Conservation (phyloP, 2,888 invertebrate genomes). For the Colletes collaris region DNA sequence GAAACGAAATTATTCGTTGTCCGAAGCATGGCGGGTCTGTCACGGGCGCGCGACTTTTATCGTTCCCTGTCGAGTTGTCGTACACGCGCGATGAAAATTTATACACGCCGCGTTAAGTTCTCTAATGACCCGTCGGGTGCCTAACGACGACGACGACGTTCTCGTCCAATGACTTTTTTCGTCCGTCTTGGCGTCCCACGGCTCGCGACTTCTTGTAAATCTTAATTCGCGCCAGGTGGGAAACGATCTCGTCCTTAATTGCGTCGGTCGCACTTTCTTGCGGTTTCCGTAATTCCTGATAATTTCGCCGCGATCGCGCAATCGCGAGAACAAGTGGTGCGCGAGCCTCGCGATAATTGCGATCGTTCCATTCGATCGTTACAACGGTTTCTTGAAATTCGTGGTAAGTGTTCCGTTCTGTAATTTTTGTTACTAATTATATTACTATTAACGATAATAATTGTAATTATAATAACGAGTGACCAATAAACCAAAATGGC, state of each 20-base stretch:
- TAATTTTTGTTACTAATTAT: no score
- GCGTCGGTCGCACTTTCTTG: conserved; percentile 24
- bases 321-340: not conserved
- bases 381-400: no score
- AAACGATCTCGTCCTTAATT: conserved; percentile 28
- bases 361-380: not conserved
- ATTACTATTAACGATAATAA: no score
- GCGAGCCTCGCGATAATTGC: not conserved
- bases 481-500: no score
- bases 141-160: conserved; percentile 46
- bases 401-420: no score
- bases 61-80: conserved; percentile 13
- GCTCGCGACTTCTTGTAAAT: conserved; percentile 25
- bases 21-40: conserved; percentile 38
- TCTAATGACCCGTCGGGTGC: conserved; percentile 51
- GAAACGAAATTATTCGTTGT: conserved; percentile 45
- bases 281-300: conserved; percentile 17
- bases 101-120: conserved; percentile 50
- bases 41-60: conserved; percentile 23
- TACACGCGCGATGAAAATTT: conserved; percentile 39
- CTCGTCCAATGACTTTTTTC: conserved; percentile 23
- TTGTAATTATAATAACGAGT: no score
- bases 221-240: conserved; percentile 20
- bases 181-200: not conserved
- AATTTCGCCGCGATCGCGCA: conserved; percentile 3